phyloP scores from a whole-genome alignment of 37 sponge, comb jelly and placozoan genomes.

The Oopsacas minuta region DNA sequence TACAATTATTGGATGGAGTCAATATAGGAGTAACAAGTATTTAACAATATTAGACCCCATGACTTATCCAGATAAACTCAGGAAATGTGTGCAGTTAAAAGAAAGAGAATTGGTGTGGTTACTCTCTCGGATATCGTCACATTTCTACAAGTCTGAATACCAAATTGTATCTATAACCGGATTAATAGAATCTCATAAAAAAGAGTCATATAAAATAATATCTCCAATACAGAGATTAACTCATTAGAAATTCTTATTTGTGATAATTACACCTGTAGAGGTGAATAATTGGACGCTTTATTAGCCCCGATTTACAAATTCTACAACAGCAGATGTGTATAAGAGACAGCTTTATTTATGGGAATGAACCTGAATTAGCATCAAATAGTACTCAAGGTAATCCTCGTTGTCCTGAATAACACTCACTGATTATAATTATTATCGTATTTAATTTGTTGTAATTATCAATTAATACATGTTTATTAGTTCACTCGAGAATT shows the following conservation, averaged over 20 bases:
- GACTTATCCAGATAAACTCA: background rate
- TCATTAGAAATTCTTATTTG: background rate
- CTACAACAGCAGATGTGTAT: no score
- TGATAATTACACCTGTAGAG: background rate
- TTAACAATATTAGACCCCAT: background rate
- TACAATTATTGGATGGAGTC: background rate
- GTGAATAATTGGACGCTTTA: no score
- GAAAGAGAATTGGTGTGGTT: constrained; percentile 5
- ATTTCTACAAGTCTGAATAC: background rate
- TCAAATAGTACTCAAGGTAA: no score
- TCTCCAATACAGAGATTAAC: background rate
- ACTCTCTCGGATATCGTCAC: background rate
- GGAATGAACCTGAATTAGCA: no score
- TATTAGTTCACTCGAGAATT: no score
- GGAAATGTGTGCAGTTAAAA: background rate
- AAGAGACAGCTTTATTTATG: no score
- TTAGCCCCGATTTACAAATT: no score
- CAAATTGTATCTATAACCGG: background rate
- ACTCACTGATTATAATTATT: no score
- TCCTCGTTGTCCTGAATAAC: no score
- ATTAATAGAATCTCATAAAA: background rate
- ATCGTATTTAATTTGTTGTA: no score
- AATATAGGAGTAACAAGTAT: background rate
- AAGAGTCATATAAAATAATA: background rate
- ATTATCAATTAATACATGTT: no score